These are phyloP conservation scores for Trissoscelio sp. DNA, from an alignment of 2,888 invertebrate species.

Conservation along the genomic window DNA sequence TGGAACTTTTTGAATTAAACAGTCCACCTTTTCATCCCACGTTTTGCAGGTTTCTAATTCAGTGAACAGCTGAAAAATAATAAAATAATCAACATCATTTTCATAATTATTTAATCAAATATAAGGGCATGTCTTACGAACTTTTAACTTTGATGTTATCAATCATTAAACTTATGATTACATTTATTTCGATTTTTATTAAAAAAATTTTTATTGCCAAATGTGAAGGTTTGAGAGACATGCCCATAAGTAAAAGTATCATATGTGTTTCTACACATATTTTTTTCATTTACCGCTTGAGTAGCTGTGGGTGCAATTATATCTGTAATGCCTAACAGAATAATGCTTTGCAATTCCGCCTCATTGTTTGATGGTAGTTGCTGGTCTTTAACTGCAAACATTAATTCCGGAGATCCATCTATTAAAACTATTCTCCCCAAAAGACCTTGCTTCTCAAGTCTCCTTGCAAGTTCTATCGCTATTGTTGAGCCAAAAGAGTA, in stretches of 20 bases:
- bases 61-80: constrained; percentile 72
- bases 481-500: constrained; percentile 95
- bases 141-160: no score
- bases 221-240: no score
- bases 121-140: no score
- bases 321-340: constrained; percentile 86
- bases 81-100: not conserved
- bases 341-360: constrained; percentile 85
- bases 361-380: constrained; percentile 84
- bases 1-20: constrained; percentile 83
- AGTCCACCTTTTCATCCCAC: constrained; percentile 85
- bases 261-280: not conserved
- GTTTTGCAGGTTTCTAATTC: constrained; percentile 85
- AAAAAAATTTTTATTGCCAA: no score
- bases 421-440: constrained; percentile 88
- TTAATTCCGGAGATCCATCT: constrained; percentile 91
- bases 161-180: no score
- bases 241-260: no score
- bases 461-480: constrained; percentile 90
- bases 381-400: constrained; percentile 85
- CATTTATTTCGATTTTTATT: no score
- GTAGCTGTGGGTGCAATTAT: constrained; percentile 83
- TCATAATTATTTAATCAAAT: no score
- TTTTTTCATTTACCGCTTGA: constrained; percentile 77
- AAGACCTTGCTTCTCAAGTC: constrained; percentile 88